Base-by-base conservation (phyloP, 2,113 vertebrate species). In the Corythornis madagascariensis region DNA sequence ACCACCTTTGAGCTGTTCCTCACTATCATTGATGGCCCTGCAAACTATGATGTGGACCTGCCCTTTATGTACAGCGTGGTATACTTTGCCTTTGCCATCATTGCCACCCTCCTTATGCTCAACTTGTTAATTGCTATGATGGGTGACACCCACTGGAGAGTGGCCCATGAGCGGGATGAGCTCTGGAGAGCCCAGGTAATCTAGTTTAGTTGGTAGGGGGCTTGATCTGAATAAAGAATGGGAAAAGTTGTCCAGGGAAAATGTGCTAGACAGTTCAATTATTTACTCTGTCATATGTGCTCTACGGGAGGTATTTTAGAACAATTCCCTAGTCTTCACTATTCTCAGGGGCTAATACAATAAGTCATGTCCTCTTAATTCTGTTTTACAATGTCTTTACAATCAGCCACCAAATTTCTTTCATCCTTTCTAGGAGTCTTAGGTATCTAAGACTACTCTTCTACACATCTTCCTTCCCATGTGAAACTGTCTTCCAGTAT, bases 121-220 rank as follows among this genome's bases (percentile, higher is more conserved):
- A 99, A 99, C 83, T 95, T 99, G 31, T 97, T 99, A 73, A 99
- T 99, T 19, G 99, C 99, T 95, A 99, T 99, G 98, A 99, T 99
- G 99, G 98, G 98, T 0, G 99, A 99, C 97, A 99, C 99, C 2
- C 99, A 99, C 70, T 99, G 98, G 98, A 97, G 98, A 75, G 99
- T 99, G 76, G 98, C 98, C 35, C 98, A 98, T 18, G 99, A 99
- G 78, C 97, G 98, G 69, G 99, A 99, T 29, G 99, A 99, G 92
- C 98, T 99, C 89, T 99, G 99, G 99, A 98, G 98, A 92, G 98
- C 98, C 45, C 99, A 99, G 99, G 99, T 99, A 87, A 96, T 20
- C 22, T 63, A 38, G 13, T 35, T 50, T 28, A 74, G 14, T 18
- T 45, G 43, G 9, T 48, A 40, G 24, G n/a, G 38, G 6, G 12